Evolutionary conservation across 2,797 vertebrate species (phyloP), one percentile per base, ranked within the genome.

Genomic region (Hybognathus amarus): DNA sequence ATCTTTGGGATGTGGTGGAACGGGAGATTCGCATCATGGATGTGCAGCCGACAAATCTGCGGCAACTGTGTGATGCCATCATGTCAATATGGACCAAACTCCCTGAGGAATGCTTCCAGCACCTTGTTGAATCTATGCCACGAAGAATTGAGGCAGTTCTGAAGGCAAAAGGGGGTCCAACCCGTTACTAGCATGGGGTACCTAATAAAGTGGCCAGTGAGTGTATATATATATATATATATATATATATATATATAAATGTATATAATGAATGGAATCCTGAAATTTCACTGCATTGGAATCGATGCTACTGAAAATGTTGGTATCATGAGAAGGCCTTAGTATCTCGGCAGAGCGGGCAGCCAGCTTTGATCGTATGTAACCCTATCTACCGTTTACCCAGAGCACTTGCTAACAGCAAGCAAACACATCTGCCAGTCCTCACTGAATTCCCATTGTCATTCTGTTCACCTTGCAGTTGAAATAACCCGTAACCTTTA

Each of bases 341-440:
- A 30, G 13, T 63, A 63, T 52, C 70, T 33, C 7, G 10, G 9
- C 27, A 17, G 69, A 33, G 50, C 9, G 12, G 74, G 54, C 66
- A 71, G 22, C 27, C 45, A 66, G 54, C 84, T 73, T 71, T 71
- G 79, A 56, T n/a, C 9, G 45, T 74, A 6, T 54, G 56, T 59
- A 81, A 83, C 77, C 82, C 68, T 79, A 88, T 88, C 82, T 85
- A 45, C 82, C 64, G 82, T 80, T 88, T 85, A 83, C 66, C 36
- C 84, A 63, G 83, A 77, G 56, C 33, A 36, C 79, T 86, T 11
- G 38, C 78, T 50, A 71, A 79, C 56, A 85, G 76, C 15, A 6
- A 76, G 59, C 83, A 84, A 89, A 87, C 85, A 82, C 86, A 87
- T 79, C 84, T 87, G 83, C 83, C 45, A 59, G 47, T 77, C 77